A percentile compares a stretch with the other conserved stretches of the same genome.
These are phyloP conservation scores for Bombus polaris DNA, from an alignment of 1,140 invertebrate species.

Conservation along the genomic window DNA sequence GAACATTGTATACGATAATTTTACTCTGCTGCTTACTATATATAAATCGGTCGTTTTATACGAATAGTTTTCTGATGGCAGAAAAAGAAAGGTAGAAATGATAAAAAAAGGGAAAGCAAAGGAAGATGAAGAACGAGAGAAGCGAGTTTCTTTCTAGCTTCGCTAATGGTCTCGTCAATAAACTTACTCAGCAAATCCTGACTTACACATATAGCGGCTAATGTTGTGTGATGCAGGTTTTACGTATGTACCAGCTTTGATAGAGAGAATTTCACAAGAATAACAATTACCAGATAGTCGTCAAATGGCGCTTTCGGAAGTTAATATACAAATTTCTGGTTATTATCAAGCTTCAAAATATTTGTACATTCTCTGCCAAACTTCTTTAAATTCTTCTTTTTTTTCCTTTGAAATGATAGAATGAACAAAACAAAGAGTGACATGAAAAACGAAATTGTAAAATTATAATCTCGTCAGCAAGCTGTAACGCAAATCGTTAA, in stretches of 20 bases:
- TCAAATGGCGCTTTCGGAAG: not conserved
- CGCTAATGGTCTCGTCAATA: slow-evolving; percentile 22
- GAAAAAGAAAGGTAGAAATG: not conserved
- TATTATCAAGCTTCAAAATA: not conserved
- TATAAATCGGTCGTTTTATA: not conserved
- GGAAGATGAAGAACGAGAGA: not conserved
- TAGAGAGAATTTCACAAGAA: not conserved
- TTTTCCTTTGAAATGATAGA: too few relatives aligned
- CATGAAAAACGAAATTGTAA: too few relatives aligned
- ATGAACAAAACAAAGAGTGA: too few relatives aligned
- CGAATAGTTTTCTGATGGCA: not conserved
- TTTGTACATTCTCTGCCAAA: not conserved
- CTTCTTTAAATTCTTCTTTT: too few relatives aligned
- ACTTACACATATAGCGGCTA: not conserved
- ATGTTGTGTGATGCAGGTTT: slow-evolving; percentile 10
- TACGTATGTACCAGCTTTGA: not conserved
- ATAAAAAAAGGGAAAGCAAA: not conserved
- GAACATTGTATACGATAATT: too few relatives aligned
- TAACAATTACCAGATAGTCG: not conserved
- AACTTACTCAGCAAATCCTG: slow-evolving; percentile 1
- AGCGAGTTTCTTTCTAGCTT: not conserved
- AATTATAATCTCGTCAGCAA: too few relatives aligned
- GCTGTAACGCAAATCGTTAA: too few relatives aligned
- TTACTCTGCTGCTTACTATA: too few relatives aligned
- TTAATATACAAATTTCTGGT: not conserved